These are phyloP conservation scores for Cercopithecus mona DNA, from an alignment of 2,113 vertebrate species.

Conservation along the genomic window DNA sequence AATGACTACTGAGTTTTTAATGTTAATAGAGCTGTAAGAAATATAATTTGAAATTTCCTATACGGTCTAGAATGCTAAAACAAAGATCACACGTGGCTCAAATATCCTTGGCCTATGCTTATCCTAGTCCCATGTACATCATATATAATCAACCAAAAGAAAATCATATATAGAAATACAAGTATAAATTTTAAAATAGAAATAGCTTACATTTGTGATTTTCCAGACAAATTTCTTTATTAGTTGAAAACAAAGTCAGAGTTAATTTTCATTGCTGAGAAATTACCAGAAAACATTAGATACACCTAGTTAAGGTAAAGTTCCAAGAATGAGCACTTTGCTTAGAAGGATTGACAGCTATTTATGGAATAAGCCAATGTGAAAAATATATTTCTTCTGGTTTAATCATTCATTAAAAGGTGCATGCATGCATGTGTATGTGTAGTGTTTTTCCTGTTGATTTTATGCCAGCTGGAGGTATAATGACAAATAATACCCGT, in stretches of 20 bases:
- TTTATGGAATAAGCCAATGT: neutral
- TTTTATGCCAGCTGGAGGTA: neutral
- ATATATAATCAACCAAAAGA: neutral
- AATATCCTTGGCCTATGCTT: neutral
- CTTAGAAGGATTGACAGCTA: neutral
- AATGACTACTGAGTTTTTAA: slow-evolving; percentile 6
- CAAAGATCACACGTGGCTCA: neutral
- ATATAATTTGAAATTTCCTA: slow-evolving; percentile 19
- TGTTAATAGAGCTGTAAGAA: neutral
- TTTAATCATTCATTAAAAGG: neutral
- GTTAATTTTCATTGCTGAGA: neutral
- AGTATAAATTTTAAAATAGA: neutral
- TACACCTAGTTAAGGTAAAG: neutral
- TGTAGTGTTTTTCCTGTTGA: neutral
- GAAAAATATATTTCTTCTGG: neutral
- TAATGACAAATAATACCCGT: neutral
- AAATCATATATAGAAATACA: neutral
- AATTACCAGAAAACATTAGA: neutral
- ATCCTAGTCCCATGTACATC: neutral
- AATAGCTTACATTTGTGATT: neutral
- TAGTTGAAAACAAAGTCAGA: neutral
- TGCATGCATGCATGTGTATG: neutral
- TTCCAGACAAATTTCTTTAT: neutral
- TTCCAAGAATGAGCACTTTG: neutral
- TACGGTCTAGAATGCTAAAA: neutral